Conservation (phyloP, 2,888 invertebrate species). For the Cerastis rubricosa region DNA sequence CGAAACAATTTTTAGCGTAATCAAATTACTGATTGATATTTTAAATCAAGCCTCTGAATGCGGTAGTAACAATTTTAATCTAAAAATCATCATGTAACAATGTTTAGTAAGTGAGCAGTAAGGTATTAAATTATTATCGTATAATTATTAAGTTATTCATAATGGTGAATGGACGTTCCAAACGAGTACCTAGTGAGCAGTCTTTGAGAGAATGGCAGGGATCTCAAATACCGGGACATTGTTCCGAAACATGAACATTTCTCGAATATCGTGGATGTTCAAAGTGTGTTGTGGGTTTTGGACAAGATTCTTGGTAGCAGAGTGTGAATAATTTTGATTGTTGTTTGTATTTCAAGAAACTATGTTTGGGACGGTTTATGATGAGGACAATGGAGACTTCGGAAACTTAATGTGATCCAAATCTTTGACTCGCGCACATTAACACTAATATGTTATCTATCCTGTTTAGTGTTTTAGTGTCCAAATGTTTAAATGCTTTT, state of each 20-base stretch:
- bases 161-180: constrained; percentile 4
- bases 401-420: background rate
- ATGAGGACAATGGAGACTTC: background rate
- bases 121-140: constrained; percentile 3
- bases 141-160: constrained; percentile 34
- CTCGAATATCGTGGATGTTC: constrained; percentile 18
- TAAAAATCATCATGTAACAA: background rate
- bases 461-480: background rate
- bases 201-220: constrained; percentile 18
- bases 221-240: constrained; percentile 16
- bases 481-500: background rate
- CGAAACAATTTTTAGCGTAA: background rate
- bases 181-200: constrained; percentile 6
- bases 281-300: constrained; percentile 16
- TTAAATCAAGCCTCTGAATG: background rate
- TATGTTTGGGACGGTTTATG: background rate
- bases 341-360: constrained; percentile 4
- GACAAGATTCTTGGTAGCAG: background rate
- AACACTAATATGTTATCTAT: background rate
- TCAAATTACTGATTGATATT: background rate
- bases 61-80: background rate
- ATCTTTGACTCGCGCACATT: background rate
- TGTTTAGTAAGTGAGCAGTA: background rate
- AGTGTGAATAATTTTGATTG: background rate
- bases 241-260: constrained; percentile 32